Evolutionary conservation across 2,888 invertebrate genomes (phyloP).

Genomic region (Cantharis nigra): DNA sequence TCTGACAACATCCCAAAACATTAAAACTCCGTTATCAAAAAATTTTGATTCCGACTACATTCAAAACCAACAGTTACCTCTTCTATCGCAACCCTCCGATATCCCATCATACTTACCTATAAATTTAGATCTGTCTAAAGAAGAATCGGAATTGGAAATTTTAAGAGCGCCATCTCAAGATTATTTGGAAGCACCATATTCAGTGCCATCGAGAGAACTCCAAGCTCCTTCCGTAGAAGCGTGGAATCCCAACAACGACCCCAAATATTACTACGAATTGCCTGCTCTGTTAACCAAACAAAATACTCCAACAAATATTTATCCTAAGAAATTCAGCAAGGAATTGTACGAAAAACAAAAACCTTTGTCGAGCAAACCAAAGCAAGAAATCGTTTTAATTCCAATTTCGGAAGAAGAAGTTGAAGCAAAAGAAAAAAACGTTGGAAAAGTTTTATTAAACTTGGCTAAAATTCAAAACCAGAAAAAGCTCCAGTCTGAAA

Average conservation of each 20-base stretch:
- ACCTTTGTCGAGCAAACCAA: constrained; percentile 50
- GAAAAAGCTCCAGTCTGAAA: constrained; percentile 55
- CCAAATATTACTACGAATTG: constrained; percentile 51
- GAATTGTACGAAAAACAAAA: constrained; percentile 55
- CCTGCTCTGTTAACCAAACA: constrained; percentile 49
- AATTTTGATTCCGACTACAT: constrained; percentile 4
- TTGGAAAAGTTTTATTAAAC: constrained; percentile 50
- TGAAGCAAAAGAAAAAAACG: constrained; percentile 47
- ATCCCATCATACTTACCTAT: constrained; percentile 36
- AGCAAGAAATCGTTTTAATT: constrained; percentile 56
- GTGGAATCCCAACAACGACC: constrained; percentile 53
- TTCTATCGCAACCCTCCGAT: constrained; percentile 17
- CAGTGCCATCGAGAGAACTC: constrained; percentile 57
- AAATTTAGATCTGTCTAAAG: constrained; percentile 45
- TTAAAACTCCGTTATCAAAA: constrained; percentile 27
- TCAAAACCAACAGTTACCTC: constrained; percentile 5
- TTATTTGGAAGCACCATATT: constrained; percentile 34
- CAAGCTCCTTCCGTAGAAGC: constrained; percentile 54
- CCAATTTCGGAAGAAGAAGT: constrained; percentile 54
- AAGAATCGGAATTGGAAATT: constrained; percentile 35
- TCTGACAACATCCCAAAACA: constrained; percentile 13
- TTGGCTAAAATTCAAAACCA: constrained; percentile 61
- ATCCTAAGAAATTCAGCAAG: constrained; percentile 64
- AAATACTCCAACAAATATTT: constrained; percentile 59
- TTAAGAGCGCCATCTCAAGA: constrained; percentile 42